phyloP scores from a whole-genome alignment of 2,113 vertebrate genomes.

The Salvelinus fontinalis region DNA sequence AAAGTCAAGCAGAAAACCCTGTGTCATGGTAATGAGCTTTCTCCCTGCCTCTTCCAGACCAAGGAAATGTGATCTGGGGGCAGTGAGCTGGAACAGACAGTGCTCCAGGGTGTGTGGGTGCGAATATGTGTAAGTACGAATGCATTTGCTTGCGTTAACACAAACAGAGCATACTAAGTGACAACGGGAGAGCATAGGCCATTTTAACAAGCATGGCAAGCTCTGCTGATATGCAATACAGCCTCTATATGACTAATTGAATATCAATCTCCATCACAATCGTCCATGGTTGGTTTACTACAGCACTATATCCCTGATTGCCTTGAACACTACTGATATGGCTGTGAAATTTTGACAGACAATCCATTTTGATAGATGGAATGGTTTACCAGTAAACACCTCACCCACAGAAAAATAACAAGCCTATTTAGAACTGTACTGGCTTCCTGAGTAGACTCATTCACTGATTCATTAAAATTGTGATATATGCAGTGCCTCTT shows the following conservation, averaged over 20 bases:
- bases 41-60: background rate
- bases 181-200: background rate
- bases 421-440: no score
- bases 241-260: background rate
- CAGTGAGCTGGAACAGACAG: conserved; percentile 4
- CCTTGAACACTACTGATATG: background rate
- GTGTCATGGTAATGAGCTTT: conserved; percentile 6
- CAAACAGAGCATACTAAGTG: no score
- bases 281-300: background rate
- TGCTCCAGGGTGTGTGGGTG: background rate
- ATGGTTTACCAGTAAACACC: background rate
- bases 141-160: background rate
- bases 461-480: background rate
- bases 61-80: background rate
- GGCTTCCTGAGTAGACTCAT: background rate
- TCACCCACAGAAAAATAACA: background rate
- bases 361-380: background rate
- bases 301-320: background rate
- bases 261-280: background rate
- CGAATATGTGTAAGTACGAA: background rate
- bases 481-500: no score
- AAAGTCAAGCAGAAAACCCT: conserved; percentile 10
- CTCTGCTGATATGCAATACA: background rate
- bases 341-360: background rate
- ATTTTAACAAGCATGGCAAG: background rate